phyloP scores from a whole-genome alignment of 1,140 invertebrate species.

The Eueides isabella region DNA sequence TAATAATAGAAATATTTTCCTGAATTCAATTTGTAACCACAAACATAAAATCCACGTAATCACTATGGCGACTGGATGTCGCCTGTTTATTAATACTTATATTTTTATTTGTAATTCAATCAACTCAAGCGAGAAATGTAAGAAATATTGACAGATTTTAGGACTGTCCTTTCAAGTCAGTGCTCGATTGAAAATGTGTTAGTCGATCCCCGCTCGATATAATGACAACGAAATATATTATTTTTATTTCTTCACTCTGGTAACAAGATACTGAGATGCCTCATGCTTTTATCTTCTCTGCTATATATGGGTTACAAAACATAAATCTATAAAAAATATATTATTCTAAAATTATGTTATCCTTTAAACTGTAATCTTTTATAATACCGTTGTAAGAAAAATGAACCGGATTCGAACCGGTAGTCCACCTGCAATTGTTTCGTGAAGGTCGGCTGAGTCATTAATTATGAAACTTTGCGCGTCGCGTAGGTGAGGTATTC shows the following conservation, averaged over 20 bases:
- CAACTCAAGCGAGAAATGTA: background rate
- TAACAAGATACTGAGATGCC: too few species aligned
- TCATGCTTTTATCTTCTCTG: too few species aligned
- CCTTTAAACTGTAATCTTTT: too few species aligned
- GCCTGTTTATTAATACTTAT: background rate
- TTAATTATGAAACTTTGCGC: slow-evolving; percentile 37
- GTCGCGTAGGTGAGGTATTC: slow-evolving; percentile 29
- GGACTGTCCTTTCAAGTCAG: too few species aligned
- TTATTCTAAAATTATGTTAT: too few species aligned
- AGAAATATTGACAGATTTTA: too few species aligned
- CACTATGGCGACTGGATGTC: background rate
- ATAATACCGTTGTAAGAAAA: background rate
- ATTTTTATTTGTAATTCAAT: background rate
- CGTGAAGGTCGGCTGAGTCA: slow-evolving; percentile 34
- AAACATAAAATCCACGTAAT: background rate
- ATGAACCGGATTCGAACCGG: slow-evolving; percentile 14
- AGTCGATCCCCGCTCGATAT: too few species aligned
- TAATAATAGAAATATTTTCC: background rate
- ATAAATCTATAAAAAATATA: too few species aligned
- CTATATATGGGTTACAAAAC: too few species aligned
- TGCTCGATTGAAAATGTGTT: too few species aligned
- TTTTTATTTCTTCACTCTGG: too few species aligned
- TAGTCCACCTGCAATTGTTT: slow-evolving; percentile 8
- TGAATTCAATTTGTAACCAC: background rate
- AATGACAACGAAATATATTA: too few species aligned